phyloP scores from a whole-genome alignment of 2,888 invertebrate species.

The Drosophila meridiana region DNA sequence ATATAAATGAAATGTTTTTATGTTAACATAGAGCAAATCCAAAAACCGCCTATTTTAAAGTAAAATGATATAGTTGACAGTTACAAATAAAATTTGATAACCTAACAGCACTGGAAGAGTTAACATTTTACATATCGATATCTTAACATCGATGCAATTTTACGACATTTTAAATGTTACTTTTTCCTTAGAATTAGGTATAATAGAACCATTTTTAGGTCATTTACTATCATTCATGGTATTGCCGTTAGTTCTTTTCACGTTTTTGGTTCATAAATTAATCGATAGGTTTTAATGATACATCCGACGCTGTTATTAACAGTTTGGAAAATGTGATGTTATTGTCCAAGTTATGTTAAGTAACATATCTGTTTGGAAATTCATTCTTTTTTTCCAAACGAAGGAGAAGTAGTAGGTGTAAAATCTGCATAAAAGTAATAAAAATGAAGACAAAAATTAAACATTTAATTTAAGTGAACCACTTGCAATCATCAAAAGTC shows the following conservation, averaged over 20 bases:
- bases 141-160: neutral
- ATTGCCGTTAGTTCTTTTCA: neutral
- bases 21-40: neutral
- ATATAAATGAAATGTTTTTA: neutral
- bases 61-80: neutral
- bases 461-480: constrained; percentile 24
- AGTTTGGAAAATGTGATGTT: constrained; percentile 20
- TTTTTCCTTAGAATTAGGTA: neutral
- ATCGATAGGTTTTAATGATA: neutral
- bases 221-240: too few relatives aligned
- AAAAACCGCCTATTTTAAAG: neutral
- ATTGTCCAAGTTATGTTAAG: constrained; percentile 34
- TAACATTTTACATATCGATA: constrained; percentile 2
- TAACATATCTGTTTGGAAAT: constrained; percentile 49
- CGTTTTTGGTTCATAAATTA: neutral
- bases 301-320: constrained; percentile 7
- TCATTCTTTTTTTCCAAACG: constrained; percentile 54
- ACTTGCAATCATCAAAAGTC: constrained; percentile 1
- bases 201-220: neutral
- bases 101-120: neutral
- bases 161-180: neutral
- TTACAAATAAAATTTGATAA: neutral
- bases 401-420: constrained; percentile 46
- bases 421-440: constrained; percentile 38
- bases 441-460: constrained; percentile 22